phyloP scores from a whole-genome alignment of 2,113 vertebrate genomes.

The Uria aalge region DNA sequence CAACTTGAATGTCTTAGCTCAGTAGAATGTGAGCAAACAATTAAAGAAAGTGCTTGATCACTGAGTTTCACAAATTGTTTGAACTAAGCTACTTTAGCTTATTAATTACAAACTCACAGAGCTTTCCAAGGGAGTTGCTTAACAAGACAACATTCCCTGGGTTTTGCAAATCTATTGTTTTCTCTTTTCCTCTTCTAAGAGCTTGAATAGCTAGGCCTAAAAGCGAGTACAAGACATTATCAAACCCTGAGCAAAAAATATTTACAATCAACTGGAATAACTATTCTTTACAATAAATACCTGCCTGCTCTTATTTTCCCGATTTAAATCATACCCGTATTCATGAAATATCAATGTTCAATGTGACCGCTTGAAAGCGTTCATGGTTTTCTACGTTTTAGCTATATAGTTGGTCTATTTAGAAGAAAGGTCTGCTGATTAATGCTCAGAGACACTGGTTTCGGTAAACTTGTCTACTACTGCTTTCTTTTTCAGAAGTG shows the following conservation, averaged over 20 bases:
- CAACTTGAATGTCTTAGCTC: not conserved
- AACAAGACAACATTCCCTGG: constrained; percentile 2
- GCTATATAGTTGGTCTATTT: not conserved
- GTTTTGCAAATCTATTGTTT: not conserved
- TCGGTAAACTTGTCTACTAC: not conserved
- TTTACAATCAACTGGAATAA: not conserved
- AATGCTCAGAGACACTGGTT: not conserved
- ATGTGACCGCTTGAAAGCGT: not conserved
- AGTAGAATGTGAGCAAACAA: not conserved
- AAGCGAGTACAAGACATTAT: not conserved
- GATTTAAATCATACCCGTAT: not conserved
- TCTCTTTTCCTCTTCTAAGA: not conserved
- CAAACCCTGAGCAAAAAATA: not conserved
- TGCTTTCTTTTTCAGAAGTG: not conserved
- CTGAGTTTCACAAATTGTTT: not conserved
- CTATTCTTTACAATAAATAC: not conserved
- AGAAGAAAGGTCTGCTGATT: not conserved
- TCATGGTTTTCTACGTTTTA: not conserved
- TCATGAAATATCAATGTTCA: not conserved
- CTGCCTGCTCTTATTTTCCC: not conserved
- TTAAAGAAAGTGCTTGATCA: not conserved
- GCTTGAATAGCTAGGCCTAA: not conserved
- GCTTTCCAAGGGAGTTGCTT: constrained; percentile 1
- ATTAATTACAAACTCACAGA: constrained; percentile 20
- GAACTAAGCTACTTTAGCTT: constrained; percentile 37